Percentiles rank a stretch among this genome's conserved stretches.
These are phyloP conservation scores for Propithecus perrieri DNA, from an alignment of 2,797 vertebrate genomes.

Conservation along the genomic window DNA sequence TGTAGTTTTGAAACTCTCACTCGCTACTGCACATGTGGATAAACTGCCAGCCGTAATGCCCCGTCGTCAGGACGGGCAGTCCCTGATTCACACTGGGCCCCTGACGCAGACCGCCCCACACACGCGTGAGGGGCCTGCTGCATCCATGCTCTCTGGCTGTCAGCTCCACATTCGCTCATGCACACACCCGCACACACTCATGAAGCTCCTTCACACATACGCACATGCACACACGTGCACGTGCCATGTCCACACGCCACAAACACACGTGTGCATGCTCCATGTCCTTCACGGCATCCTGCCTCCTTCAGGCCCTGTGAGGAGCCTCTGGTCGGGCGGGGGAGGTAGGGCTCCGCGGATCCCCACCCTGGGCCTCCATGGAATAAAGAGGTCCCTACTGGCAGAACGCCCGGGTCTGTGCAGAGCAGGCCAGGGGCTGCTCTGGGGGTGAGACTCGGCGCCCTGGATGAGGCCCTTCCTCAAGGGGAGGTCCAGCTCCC, in stretches of 20 bases:
- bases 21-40: no score
- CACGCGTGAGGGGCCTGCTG: neutral
- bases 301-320: neutral
- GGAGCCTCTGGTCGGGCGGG: neutral
- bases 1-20: neutral
- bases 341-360: neutral
- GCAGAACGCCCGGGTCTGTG: accelerated
- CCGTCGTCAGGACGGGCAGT: accelerated
- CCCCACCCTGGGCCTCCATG: accelerated
- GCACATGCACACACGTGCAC: neutral
- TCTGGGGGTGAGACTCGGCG: accelerated
- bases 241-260: neutral
- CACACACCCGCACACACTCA: neutral
- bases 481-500: neutral
- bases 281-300: neutral
- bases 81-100: neutral
- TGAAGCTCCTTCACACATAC: neutral
- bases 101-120: neutral
- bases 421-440: neutral
- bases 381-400: neutral
- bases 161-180: neutral
- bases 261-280: neutral
- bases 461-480: neutral
- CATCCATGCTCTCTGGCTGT: neutral
- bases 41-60: neutral